These are phyloP conservation scores for Eurystomus glaucurus DNA, from an alignment of 2,797 vertebrate species.

Conservation along the genomic window DNA sequence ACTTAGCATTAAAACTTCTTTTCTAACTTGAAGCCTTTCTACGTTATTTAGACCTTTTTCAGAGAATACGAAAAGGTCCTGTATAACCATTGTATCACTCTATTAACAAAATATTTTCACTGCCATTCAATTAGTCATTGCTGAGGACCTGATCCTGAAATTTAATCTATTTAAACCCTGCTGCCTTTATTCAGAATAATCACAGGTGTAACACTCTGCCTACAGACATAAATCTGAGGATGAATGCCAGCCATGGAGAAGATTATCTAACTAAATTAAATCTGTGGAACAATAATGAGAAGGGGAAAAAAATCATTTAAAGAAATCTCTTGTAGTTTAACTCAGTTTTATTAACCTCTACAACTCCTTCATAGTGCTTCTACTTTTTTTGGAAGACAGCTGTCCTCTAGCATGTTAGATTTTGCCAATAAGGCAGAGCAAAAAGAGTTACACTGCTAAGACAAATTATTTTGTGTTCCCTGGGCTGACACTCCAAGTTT, in stretches of 20 bases:
- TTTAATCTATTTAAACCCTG: slow-evolving; percentile 28
- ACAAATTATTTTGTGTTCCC: background rate
- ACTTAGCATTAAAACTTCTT: background rate
- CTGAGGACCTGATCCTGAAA: slow-evolving; percentile 17
- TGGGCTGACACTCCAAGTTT: slow-evolving; percentile 3
- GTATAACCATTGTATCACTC: background rate
- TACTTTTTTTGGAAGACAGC: background rate
- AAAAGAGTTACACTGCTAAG: background rate
- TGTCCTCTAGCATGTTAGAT: background rate
- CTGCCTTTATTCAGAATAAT: slow-evolving; percentile 42
- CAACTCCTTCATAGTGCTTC: background rate
- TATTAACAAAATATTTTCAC: background rate
- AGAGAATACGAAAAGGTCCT: background rate
- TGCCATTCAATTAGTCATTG: slow-evolving; percentile 6
- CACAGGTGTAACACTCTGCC: background rate
- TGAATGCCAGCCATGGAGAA: slow-evolving; percentile 7
- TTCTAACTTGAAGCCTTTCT: background rate
- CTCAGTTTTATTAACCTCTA: background rate
- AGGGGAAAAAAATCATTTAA: background rate
- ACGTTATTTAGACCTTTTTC: background rate
- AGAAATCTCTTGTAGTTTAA: background rate
- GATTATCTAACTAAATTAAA: slow-evolving; percentile 45
- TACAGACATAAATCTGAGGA: background rate
- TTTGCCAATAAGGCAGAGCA: background rate
- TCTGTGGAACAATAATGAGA: background rate